Base-by-base conservation (phyloP, 2,797 vertebrate genomes). In the Vireo griseus region DNA sequence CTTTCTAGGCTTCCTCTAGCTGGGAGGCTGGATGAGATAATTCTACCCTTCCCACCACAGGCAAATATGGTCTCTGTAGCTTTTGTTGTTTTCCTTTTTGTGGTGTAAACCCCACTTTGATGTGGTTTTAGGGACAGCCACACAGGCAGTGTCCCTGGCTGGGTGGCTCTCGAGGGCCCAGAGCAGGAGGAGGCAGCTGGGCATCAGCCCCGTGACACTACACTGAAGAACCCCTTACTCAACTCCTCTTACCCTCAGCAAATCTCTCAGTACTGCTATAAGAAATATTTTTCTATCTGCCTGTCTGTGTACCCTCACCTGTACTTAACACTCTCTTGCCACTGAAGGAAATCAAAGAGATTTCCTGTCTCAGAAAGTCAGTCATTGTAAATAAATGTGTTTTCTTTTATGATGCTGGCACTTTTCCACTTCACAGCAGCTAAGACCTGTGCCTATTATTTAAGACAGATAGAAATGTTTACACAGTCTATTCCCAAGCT, bases 311-410 rank as follows among this genome's bases (percentile, higher is more conserved):
- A 52, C 20, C 13, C 50, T 89, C 61, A 58, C 68, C 72, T 87
- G 42, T 37, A 45, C 48, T 74, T 77, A 45, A 35, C n/a, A 16
- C 5, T 72, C 28, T 69, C 39, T 58, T 44, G 16, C 16, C 31
- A 31, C 16, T 55, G 54, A 72, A 94, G 91, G 66, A 91, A 93
- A 94, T 83, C 33, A 69, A 79, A 85, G 85, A 67, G 63, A 80
- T 88, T 90, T 91, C 72, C 81, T 92, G 72, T 33, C 73, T 80
- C 68, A 69, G 54, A 89, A 83, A 62, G 21, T 52, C 50, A 68
- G 52, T 63, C 40, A 11, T 73, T 82, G 52, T 59, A 88, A 94
- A 92, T 69, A 92, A 81, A 91, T 51, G 19, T 31, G 24, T 45
- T 80, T 88, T 63, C 58, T 88, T 77, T 72, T 33, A 74, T 6